Base-by-base conservation (phyloP, 2,113 vertebrate species). In the Pterophyllum scalare region DNA sequence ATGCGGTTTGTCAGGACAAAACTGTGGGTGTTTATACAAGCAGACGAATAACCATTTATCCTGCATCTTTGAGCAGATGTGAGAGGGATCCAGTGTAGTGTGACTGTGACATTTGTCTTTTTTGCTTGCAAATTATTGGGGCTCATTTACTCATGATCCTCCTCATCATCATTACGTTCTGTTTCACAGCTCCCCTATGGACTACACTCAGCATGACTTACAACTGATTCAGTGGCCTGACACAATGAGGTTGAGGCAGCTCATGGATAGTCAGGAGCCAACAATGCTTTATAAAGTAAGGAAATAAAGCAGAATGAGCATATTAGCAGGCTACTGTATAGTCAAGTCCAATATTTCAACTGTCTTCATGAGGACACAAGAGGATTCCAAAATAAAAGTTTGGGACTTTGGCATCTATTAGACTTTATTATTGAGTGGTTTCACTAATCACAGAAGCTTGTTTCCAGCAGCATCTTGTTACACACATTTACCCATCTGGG, bases 151-250 rank as follows among this genome's bases (percentile, higher is more conserved):
- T 91, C 26, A 31, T 79, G 76, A 11, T 87, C 54, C 70, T 78
- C 78, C 59, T 88, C 88, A n/a, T 91, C 88, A 85, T 87, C 75
- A 64, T 84, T 88, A 75, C 59, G 78, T 84, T 84, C 57, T 80
- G 85, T 89, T 88, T 89, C 77, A 90, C 77, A 17, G 76, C 80
- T 89, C 91, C 86, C 86, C 76, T 19, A 77, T 88, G 90, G 82
- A 85, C 80, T 3, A 2, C 40, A 62, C 82, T 85, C 88, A 74
- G 79, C 84, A 61, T 70, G 86, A 78, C 79, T 87, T 83, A 84
- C 86, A 84, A 86, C 82, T 72, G 78, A 88, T 84, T 79, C 26
- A 24, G 87, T 79, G 81, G 62, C 26, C 62, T 26, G 79, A 74
- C 72, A 83, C 83, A 59, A 82, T 70, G 82, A 77, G 65, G 79